phyloP scores from a whole-genome alignment of 1,140 invertebrate genomes.

The Rhyacophila brunnea region DNA sequence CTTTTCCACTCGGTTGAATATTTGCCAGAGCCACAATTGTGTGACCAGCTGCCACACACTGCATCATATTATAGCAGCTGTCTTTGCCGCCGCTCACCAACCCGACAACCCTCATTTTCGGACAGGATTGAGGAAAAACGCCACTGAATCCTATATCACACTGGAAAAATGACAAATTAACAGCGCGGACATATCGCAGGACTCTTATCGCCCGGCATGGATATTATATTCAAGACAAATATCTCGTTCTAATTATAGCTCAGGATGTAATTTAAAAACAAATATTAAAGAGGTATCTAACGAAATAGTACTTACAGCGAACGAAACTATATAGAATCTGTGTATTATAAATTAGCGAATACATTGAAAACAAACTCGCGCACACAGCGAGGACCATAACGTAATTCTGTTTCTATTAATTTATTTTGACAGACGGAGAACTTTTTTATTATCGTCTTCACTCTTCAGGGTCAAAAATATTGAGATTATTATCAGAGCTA shows the following conservation, averaged over 20 bases:
- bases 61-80: slow-evolving; percentile 98
- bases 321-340: no score
- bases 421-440: no score
- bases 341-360: no score
- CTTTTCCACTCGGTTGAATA: slow-evolving; percentile 83
- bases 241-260: slow-evolving; percentile 12
- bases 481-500: no score
- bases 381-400: no score
- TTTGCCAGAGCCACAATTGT: slow-evolving; percentile 96
- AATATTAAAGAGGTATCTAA: background rate
- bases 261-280: background rate
- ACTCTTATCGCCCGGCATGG: slow-evolving; percentile 13
- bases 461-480: no score
- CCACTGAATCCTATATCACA: slow-evolving; percentile 2
- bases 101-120: slow-evolving; percentile 82
- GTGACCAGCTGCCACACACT: slow-evolving; percentile 94
- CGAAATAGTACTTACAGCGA: no score
- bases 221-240: slow-evolving; percentile 4
- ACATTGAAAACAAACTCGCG: no score
- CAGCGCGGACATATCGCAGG: slow-evolving; percentile 1
- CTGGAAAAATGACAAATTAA: background rate
- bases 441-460: no score
- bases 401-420: no score
- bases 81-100: slow-evolving; percentile 98
- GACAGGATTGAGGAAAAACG: slow-evolving; percentile 15